These are phyloP conservation scores for Carassius gibelio DNA, from an alignment of 2,113 vertebrate genomes.

Conservation along the genomic window DNA sequence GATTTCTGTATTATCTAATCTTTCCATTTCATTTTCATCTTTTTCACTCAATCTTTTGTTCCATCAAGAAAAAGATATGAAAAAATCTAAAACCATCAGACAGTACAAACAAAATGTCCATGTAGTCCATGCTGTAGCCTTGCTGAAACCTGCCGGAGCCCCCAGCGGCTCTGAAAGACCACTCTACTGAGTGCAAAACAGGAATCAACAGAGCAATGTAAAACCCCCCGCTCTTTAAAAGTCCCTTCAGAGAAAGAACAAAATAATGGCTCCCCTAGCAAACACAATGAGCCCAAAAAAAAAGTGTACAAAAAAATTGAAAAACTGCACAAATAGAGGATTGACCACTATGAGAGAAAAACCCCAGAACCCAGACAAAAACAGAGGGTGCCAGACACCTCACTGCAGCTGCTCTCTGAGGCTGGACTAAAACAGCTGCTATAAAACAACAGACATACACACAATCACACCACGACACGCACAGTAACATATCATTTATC, in stretches of 20 bases:
- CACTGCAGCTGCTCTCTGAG: constrained; percentile 29
- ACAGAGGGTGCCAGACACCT: constrained; percentile 34
- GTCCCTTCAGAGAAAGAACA: constrained; percentile 11
- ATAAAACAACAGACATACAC: constrained; percentile 53
- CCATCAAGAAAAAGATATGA: background rate
- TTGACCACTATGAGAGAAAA: background rate
- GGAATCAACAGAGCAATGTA: constrained; percentile 17
- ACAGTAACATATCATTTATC: background rate
- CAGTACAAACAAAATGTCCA: background rate
- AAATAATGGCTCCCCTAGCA: constrained; percentile 11
- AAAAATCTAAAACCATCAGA: background rate
- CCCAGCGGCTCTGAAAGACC: background rate
- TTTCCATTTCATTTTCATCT: constrained; percentile 4
- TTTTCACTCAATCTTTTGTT: background rate
- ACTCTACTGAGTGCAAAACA: background rate
- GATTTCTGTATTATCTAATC: constrained; percentile 29
- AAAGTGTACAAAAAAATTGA: constrained; percentile 42
- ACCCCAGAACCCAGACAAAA: constrained; percentile 20
- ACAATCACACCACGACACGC: background rate
- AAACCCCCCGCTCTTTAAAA: background rate
- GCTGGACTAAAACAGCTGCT: constrained; percentile 60
- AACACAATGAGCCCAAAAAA: constrained; percentile 5
- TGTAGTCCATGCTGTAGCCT: background rate
- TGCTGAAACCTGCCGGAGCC: background rate
- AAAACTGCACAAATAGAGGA: constrained; percentile 6